Evolutionary conservation across 2,888 invertebrate species (phyloP), one percentile per base, ranked within the genome.

Genomic region (Leptinotarsa haldemani): DNA sequence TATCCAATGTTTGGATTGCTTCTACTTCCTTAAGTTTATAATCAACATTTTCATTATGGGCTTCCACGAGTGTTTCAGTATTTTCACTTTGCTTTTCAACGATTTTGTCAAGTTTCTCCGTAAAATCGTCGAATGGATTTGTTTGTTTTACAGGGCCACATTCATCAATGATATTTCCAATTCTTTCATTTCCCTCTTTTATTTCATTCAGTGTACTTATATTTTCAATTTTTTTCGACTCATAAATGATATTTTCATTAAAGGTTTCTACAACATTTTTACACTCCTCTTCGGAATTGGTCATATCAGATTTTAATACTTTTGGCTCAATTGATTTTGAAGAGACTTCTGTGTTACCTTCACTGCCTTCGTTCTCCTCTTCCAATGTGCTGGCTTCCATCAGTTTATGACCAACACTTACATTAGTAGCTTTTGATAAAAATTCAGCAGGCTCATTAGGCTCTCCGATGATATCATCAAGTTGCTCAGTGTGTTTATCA

Each of bases 151-250:
- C 30, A 30, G 1, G 30, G 1, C 0, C 30, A 30, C 9, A 30
- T 30, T 30, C 40, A 9, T 9, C 9, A 40, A 30, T 30, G 7
- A 30, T n/a, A n/a, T 40, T 30, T 30, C n/a, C 56, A 56, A 56
- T 18, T 22, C 13, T 20, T 58, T 5, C 2, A 15, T 22, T 15
- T 20, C 25, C 52, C 13, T 52, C 16, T 16, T 67, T 53, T 40
- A 18, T 67, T 22, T 53, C n/a, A 67, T 22, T 9, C 18, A 52
- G 18, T 12, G 18, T 7, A 12, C 18, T 12, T 40, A 15, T 53
- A 53, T 67, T 40, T 67, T 67, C 53, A 53, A 46, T 53, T 30
- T 25, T 53, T 53, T 30, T 30, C 2, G 40, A 40, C 9, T 40
- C 2, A 0, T 9, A 9, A 40, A 40, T 30, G 30, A 30, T 9